These are phyloP conservation scores for Diplodus puntazzo DNA, from an alignment of 2,797 vertebrate species.

Conservation along the genomic window DNA sequence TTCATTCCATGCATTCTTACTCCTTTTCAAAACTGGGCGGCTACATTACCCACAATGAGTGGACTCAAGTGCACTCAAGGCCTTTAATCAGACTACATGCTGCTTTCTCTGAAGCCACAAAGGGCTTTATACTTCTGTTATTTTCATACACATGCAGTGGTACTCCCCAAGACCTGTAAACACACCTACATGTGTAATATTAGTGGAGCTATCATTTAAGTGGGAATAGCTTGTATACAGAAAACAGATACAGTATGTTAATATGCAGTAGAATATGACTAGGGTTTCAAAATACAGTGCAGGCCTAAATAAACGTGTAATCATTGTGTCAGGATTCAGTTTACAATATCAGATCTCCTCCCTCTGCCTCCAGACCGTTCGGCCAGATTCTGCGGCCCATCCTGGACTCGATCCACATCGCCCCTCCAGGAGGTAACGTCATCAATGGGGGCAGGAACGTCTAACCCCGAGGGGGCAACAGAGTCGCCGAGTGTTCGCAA, in stretches of 20 bases:
- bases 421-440: slow-evolving; percentile 92
- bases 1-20: no score
- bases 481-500: slow-evolving; percentile 33
- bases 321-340: not conserved
- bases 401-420: slow-evolving; percentile 95
- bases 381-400: slow-evolving; percentile 95
- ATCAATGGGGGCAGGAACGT: slow-evolving; percentile 93
- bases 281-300: not conserved
- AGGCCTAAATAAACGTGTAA: not conserved
- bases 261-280: not conserved
- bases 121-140: no score
- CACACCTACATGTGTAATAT: no score
- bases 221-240: not conserved
- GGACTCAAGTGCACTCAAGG: no score
- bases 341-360: not conserved
- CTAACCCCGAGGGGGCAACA: slow-evolving; percentile 81
- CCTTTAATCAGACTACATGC: no score
- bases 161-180: no score
- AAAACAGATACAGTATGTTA: not conserved
- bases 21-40: no score
- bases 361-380: slow-evolving; percentile 88
- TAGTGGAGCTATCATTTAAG: not conserved
- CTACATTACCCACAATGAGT: no score
- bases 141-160: no score
- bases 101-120: no score